These are phyloP conservation scores for Agrotis segetum DNA, from an alignment of 2,888 invertebrate genomes.

Conservation along the genomic window DNA sequence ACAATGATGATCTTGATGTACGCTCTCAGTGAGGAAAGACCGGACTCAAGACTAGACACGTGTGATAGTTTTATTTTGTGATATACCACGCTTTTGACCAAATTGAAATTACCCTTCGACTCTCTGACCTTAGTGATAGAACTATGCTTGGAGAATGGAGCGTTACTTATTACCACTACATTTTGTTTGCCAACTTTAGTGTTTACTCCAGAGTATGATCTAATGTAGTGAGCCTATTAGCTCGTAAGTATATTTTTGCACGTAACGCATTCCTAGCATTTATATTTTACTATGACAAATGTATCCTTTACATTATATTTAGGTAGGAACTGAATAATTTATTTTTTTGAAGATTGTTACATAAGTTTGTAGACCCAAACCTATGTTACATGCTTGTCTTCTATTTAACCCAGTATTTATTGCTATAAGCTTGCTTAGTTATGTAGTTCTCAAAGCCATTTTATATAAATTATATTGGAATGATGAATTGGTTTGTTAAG, in stretches of 20 bases:
- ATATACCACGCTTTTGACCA: conserved; percentile 44
- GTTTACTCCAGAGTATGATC: background rate
- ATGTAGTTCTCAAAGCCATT: conserved; percentile 35
- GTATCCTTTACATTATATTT: conserved; percentile 19
- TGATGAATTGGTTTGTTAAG: conserved; percentile 32
- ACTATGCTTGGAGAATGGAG: conserved; percentile 18
- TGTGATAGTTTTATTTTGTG: conserved; percentile 40
- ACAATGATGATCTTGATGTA: background rate
- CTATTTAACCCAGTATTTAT: conserved; percentile 68
- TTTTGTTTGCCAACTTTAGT: conserved; percentile 7
- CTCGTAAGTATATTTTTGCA: conserved; percentile 35
- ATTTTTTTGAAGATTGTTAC: conserved; percentile 38
- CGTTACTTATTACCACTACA: conserved; percentile 17
- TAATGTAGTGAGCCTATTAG: conserved; percentile 35
- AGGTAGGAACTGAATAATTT: conserved; percentile 25
- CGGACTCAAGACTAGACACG: conserved; percentile 17
- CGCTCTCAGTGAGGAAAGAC: background rate
- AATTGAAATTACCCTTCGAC: conserved; percentile 25
- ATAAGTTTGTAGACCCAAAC: conserved; percentile 3
- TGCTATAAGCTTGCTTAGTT: conserved; percentile 64
- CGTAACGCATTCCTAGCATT: conserved; percentile 9
- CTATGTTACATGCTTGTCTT: conserved; percentile 30
- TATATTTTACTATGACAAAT: conserved; percentile 19
- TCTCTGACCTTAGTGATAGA: conserved; percentile 22
- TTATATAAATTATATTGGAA: conserved; percentile 35